Evolutionary conservation across 2,888 invertebrate genomes (phyloP), one percentile per base, ranked within the genome.

Genomic region (Steinernema hermaphroditum): DNA sequence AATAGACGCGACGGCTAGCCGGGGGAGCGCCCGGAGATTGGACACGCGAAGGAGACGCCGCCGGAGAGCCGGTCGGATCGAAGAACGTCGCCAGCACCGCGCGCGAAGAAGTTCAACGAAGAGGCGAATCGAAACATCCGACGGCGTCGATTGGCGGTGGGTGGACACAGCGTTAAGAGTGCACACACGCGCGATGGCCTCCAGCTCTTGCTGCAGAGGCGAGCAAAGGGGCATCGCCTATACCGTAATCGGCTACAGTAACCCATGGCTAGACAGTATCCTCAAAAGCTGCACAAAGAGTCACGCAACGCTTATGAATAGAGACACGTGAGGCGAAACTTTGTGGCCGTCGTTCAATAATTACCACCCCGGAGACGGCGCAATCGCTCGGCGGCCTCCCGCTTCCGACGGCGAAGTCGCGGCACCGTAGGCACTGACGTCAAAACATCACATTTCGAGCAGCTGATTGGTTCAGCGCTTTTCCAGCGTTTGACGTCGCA

Each of bases 391-490:
- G 14, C 62, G 32, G 14, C 16, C 62, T 62, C 32, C 32, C 62
- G 62, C 27, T 29, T 29, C 27, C n/a, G 29, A 29, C 29, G 62
- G 62, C 62, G 32, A 62, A 62, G 62, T 32, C 62, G 62, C 29
- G 62, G 62, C 62, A 32, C 62, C 62, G 62, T 62, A 62, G 62
- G 27, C 62, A 4, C 12, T 37, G 37, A 62, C 29, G 62, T 62
- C 62, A 62, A 32, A 62, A 62, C 62, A 62, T 62, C 62, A 62
- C 62, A 62, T 62, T 62, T 62, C 29, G 32, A 62, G 32, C 62
- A 62, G 62, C 62, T 62, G 62, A 62, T 62, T 62, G 62, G 62
- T 16, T 32, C 16, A n/a, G n/a, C n/a, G n/a, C n/a, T n/a, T n/a
- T 12, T 32, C 1, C 29, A 2, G 14, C 27, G 14, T 62, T 62